Evolutionary conservation across 35 echinoderm and acorn worm genomes (phyloP).

Genomic region (Hemicentrotus pulcherrimus): DNA sequence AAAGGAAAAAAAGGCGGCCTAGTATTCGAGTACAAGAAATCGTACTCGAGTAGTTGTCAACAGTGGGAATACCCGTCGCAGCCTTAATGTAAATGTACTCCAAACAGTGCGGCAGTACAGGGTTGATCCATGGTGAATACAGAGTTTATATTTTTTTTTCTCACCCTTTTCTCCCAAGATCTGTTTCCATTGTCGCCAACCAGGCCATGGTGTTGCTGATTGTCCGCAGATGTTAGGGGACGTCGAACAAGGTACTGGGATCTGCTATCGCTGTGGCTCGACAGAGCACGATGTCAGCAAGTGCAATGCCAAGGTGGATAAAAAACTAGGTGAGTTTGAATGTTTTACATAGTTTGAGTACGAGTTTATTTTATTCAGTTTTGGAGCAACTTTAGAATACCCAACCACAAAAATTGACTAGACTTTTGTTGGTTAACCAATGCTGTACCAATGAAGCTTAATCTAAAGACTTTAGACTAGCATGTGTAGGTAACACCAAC

Average conservation of each 20-base stretch:
- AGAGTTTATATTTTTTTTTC: no score
- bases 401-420: no score
- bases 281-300: conserved; percentile 70
- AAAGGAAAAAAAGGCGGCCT: no score
- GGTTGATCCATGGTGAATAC: neutral
- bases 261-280: conserved; percentile 80
- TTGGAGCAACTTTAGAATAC: no score
- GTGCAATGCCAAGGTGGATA: conserved; percentile 68
- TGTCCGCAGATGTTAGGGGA: conserved; percentile 63
- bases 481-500: no score
- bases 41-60: no score
- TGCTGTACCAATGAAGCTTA: neutral
- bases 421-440: no score
- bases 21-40: no score
- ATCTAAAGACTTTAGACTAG: neutral
- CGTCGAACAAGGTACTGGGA: conserved; percentile 69
- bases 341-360: no score
- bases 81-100: no score
- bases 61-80: no score
- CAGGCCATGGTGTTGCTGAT: conserved; percentile 81
- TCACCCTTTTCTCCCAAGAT: conserved; percentile 41
- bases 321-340: conserved; percentile 67
- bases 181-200: conserved; percentile 78
- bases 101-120: neutral
- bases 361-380: no score